Percentiles rank a stretch among this genome's conserved stretches.
Conservation (phyloP, 2,888 invertebrate genomes). For the Cyclophora albipunctata region DNA sequence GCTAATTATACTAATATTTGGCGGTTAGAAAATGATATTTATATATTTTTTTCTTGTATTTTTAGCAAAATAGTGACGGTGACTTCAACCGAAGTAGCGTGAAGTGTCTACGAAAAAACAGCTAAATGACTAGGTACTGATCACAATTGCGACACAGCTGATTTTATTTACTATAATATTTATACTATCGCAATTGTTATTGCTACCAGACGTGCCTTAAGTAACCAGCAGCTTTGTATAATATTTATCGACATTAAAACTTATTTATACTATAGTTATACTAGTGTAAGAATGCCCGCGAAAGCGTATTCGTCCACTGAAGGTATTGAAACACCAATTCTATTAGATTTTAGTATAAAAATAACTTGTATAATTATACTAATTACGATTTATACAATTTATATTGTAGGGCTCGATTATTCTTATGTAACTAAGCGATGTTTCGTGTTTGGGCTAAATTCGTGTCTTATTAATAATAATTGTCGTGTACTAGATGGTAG, state of each 20-base stretch:
- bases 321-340: constrained; percentile 69
- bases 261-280: constrained; percentile 5
- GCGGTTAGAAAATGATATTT: constrained; percentile 4
- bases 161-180: constrained; percentile 6
- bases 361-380: constrained; percentile 10
- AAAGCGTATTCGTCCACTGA: constrained; percentile 66
- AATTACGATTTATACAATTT: constrained; percentile 8
- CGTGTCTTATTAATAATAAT: constrained; percentile 46
- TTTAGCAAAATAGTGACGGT: constrained; percentile 37
- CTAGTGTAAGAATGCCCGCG: constrained; percentile 43
- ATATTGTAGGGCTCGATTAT: constrained; percentile 13
- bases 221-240: constrained; percentile 21
- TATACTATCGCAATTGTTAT: constrained; percentile 5
- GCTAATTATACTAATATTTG: constrained; percentile 13
- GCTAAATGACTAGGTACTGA: not conserved
- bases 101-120: constrained; percentile 8
- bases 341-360: constrained; percentile 37
- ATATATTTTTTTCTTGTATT: constrained; percentile 24
- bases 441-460: constrained; percentile 32
- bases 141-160: no score
- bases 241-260: constrained; percentile 3
- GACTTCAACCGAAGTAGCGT: constrained; percentile 34
- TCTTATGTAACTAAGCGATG: constrained; percentile 10
- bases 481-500: constrained; percentile 9
- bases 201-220: constrained; percentile 25